Base-by-base conservation (phyloP, 2,888 invertebrate genomes). In the Mechanitis mazaeus region DNA sequence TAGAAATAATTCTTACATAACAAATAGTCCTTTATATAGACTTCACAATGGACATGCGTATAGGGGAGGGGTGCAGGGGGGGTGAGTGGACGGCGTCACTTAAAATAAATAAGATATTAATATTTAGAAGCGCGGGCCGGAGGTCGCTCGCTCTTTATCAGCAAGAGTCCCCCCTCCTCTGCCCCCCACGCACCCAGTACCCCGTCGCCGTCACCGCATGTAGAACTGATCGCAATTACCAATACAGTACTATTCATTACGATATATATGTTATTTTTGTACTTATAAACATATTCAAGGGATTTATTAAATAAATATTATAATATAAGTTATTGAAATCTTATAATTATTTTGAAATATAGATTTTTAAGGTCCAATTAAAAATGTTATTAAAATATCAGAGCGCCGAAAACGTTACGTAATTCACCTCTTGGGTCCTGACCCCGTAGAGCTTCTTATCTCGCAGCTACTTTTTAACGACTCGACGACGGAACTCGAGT, bases 81-180 rank as follows among this genome's bases (percentile, higher is more conserved):
- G 56, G 47, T 46, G 54, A 46, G 64, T 33, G 53, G 50, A 55
- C 64, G 59, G 59, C 63, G 61, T 59, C 66, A 68, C 66, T 68
- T 67, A 68, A 69, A 70, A 68, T 69, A 70, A 72, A 72, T 71
- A 71, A 71, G 69, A 72, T 72, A 73, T 72, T 72, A 72, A 72
- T 69, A 72, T 72, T 72, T 73, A 67, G 71, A 69, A 69, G 72
- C 69, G 68, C 70, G 69, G 72, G 71, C 69, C 72, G 71, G 72
- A 73, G 73, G 73, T 72, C 72, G 72, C 65, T 47, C 65, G 54
- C 45, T 56, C 58, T 55, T 71, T 70, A 71, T 70, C 71, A 68
- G 67, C 38, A 55, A 50, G 46, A 45, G 54, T 47, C 53, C 53
- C 50, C 47, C 55, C 57, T 63, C 64, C 63, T 56, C 58, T 55